Conservation (phyloP, 2,797 vertebrate genomes). For the Megaceryle alcyon region DNA sequence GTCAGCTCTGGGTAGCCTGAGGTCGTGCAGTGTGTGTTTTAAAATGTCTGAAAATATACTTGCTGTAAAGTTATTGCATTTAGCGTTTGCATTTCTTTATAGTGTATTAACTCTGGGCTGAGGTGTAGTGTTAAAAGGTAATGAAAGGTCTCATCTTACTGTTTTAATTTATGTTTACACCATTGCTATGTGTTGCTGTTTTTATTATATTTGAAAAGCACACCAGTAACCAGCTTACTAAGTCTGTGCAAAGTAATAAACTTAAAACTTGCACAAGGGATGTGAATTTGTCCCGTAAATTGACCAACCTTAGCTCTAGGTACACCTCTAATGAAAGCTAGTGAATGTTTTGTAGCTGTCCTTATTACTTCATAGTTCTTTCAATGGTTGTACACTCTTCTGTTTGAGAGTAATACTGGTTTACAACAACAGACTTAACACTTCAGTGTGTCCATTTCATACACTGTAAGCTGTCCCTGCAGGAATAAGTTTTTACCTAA, state of each 20-base stretch:
- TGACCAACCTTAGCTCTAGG: background rate
- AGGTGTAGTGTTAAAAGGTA: background rate
- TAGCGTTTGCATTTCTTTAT: background rate
- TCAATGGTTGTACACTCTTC: background rate
- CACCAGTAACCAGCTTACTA: background rate
- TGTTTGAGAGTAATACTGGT: background rate
- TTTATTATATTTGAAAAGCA: background rate
- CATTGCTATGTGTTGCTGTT: background rate
- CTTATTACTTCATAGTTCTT: background rate
- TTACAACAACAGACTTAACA: background rate
- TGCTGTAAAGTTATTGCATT: fast-evolving
- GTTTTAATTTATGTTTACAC: background rate
- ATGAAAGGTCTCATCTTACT: background rate
- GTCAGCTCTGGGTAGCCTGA: fast-evolving
- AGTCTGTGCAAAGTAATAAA: no score
- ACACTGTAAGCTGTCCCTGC: background rate
- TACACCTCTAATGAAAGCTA: background rate
- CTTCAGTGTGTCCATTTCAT: background rate
- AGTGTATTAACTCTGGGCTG: background rate
- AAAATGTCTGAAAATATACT: background rate
- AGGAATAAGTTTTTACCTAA: background rate
- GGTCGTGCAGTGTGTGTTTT: fast-evolving
- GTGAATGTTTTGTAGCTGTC: background rate
- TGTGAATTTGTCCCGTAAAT: background rate
- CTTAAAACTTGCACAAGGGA: background rate